Conservation (phyloP, 2,888 invertebrate genomes). For the Troides aeacus region DNA sequence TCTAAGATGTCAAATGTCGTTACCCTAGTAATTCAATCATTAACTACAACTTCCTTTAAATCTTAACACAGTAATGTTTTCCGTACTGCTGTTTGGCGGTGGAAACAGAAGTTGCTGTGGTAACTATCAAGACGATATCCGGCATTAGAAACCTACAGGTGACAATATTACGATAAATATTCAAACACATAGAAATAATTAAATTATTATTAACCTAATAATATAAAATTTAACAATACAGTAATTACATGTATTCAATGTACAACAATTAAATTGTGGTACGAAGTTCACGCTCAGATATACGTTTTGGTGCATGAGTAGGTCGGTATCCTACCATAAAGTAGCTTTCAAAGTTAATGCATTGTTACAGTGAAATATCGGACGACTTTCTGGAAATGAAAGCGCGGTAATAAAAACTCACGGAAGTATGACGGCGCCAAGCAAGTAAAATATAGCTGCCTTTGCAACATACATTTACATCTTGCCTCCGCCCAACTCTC, state of each 20-base stretch:
- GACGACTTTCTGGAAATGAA: conserved; percentile 6
- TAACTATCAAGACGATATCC: too few relatives aligned
- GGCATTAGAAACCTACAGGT: too few relatives aligned
- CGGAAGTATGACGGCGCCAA: conserved; percentile 10
- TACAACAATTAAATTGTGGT: neutral
- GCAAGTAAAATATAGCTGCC: conserved; percentile 14
- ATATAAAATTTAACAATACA: neutral
- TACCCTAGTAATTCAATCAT: too few relatives aligned
- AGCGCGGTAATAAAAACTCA: conserved; percentile 8
- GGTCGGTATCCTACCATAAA: conserved; percentile 11
- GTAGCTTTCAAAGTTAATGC: conserved; percentile 19
- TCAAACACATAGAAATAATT: too few relatives aligned
- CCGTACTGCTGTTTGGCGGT: too few relatives aligned
- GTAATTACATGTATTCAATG: neutral
- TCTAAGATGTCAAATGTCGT: too few relatives aligned
- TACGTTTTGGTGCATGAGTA: neutral
- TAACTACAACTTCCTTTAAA: too few relatives aligned
- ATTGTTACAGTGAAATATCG: conserved; percentile 16
- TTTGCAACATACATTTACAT: conserved; percentile 17
- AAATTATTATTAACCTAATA: too few relatives aligned
- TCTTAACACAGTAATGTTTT: too few relatives aligned
- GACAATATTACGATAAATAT: too few relatives aligned
- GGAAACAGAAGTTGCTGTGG: too few relatives aligned
- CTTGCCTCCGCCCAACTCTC: neutral
- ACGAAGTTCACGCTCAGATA: neutral